Conservation (phyloP, 2,888 invertebrate species). For the Nebria brevicollis region DNA sequence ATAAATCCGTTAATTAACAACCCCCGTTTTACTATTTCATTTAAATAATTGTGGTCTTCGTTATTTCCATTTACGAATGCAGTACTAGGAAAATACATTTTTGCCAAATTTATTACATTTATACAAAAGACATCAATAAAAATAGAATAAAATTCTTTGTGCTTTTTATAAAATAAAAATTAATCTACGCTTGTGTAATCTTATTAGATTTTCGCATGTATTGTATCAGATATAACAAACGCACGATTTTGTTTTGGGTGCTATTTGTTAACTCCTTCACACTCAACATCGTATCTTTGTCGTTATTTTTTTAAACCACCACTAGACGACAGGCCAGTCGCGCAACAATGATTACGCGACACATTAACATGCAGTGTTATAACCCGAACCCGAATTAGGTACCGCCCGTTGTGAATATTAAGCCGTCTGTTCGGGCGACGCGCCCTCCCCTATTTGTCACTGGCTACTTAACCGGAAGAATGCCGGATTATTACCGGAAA, state of each 20-base stretch:
- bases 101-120: too few relatives aligned
- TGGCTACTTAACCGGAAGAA: constrained; percentile 19
- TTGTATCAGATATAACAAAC: too few relatives aligned
- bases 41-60: neutral
- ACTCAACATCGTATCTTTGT: neutral
- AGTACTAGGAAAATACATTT: neutral
- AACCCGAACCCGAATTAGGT: neutral
- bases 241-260: too few relatives aligned
- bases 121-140: too few relatives aligned
- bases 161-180: too few relatives aligned
- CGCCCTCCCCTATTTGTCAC: neutral
- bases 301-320: neutral
- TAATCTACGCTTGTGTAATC: too few relatives aligned
- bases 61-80: neutral
- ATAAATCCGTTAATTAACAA: neutral
- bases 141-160: too few relatives aligned
- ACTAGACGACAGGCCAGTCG: neutral
- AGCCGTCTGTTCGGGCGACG: constrained; percentile 8
- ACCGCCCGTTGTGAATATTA: neutral
- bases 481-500: constrained; percentile 8
- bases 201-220: too few relatives aligned
- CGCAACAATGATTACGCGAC: neutral
- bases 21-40: neutral
- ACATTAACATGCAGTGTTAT: constrained; percentile 1
- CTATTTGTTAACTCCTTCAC: too few relatives aligned